phyloP scores from a whole-genome alignment of 2,888 invertebrate species.

The Metallyticus violacea region DNA sequence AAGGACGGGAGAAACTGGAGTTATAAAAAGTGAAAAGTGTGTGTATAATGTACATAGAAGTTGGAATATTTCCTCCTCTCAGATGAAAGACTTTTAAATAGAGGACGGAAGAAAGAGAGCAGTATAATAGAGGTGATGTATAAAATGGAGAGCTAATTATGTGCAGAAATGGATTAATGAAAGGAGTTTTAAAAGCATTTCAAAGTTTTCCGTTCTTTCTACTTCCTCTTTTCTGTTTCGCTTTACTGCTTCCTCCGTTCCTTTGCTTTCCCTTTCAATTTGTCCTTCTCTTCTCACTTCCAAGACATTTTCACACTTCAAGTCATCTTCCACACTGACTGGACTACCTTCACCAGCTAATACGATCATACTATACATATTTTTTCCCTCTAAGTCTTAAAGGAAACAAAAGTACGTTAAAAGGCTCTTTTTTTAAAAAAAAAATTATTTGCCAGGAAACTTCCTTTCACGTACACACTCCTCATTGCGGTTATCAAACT shows the following conservation, averaged over 20 bases:
- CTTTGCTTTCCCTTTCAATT: background rate
- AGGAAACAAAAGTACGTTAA: background rate
- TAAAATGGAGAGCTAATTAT: slow-evolving; percentile 23
- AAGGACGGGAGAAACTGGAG: background rate
- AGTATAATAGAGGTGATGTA: background rate
- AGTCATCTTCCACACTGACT: background rate
- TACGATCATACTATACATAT: background rate
- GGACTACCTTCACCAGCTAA: background rate
- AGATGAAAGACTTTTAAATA: background rate
- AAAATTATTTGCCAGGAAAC: background rate
- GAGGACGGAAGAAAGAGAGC: background rate
- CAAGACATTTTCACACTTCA: background rate
- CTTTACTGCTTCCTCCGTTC: background rate
- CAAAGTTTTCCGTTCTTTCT: slow-evolving; percentile 18
- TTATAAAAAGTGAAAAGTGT: background rate
- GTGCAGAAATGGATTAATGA: slow-evolving; percentile 25
- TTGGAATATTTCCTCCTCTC: background rate
- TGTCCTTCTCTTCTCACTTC: background rate
- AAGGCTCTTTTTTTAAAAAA: background rate
- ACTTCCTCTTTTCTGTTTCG: background rate
- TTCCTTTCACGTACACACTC: background rate
- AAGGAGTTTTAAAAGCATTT: slow-evolving; percentile 29
- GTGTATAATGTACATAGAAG: background rate
- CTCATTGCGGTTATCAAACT: background rate
- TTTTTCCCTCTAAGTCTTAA: background rate